phyloP scores from a whole-genome alignment of 2,113 vertebrate genomes.

The Lipotes vexillifer region DNA sequence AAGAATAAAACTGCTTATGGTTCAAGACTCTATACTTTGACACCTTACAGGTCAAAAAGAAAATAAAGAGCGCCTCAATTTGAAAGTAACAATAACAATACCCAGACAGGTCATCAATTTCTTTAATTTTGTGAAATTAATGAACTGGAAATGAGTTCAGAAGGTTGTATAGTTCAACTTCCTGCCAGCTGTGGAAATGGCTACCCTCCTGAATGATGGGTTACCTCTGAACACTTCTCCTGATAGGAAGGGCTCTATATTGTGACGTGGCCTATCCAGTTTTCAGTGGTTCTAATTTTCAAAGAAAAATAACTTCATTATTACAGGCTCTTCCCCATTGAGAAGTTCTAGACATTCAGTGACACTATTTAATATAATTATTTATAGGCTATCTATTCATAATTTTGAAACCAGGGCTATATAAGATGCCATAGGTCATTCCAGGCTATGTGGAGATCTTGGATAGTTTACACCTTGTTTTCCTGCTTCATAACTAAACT shows the following conservation, averaged over 20 bases:
- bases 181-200: background rate
- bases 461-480: slow-evolving; percentile 25
- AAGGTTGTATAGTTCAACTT: background rate
- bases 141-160: background rate
- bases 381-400: background rate
- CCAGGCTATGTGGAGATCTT: background rate
- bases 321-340: background rate
- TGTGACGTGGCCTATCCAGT: background rate
- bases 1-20: background rate
- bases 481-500: slow-evolving; percentile 22
- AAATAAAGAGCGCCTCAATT: background rate
- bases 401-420: slow-evolving; percentile 21
- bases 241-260: background rate
- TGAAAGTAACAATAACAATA: background rate
- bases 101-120: background rate
- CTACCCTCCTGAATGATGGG: background rate
- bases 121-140: background rate
- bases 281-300: background rate
- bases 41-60: background rate
- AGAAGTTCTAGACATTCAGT: background rate
- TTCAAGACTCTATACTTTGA: background rate
- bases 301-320: slow-evolving; percentile 8
- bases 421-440: background rate
- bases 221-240: background rate
- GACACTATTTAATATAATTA: slow-evolving; percentile 16